Evolutionary conservation across 2,113 vertebrate species (phyloP).

Genomic region (Ivindomyrus marchei): DNA sequence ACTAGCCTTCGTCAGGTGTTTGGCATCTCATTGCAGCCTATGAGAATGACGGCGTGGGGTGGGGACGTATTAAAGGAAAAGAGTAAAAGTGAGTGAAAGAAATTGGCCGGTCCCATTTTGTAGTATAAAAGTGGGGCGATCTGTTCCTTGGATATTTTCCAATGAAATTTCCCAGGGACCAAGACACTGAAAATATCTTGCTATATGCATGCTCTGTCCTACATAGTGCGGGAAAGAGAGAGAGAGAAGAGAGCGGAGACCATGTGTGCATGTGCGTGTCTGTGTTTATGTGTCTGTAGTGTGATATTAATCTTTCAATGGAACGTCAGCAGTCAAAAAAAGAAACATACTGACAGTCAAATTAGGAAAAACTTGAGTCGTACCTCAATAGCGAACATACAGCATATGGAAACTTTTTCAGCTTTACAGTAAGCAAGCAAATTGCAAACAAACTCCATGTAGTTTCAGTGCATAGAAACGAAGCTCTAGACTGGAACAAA

Average conservation of each 20-base stretch:
- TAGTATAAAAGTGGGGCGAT: conserved; percentile 69
- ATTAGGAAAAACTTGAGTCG: not conserved
- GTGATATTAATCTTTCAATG: not conserved
- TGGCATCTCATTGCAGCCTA: not conserved
- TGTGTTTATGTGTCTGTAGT: conserved; percentile 2
- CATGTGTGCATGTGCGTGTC: not conserved
- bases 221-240: conserved; percentile 51
- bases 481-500: not conserved
- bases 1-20: not conserved
- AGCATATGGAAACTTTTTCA: not conserved
- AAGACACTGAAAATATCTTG: conserved; percentile 70
- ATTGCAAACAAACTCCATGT: not conserved
- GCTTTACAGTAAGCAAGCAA: not conserved
- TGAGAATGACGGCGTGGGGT: conserved; percentile 17
- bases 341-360: not conserved
- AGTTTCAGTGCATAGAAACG: not conserved
- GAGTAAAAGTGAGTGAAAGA: conserved; percentile 29
- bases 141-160: conserved; percentile 73
- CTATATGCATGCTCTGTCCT: conserved; percentile 64
- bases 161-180: conserved; percentile 72
- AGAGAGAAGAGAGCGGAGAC: conserved; percentile 28
- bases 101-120: conserved; percentile 63
- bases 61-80: conserved; percentile 41
- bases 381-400: not conserved
- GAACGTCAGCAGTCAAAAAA: not conserved